Base-by-base conservation (phyloP, 2,113 vertebrate species). In the Blennius ocellaris region DNA sequence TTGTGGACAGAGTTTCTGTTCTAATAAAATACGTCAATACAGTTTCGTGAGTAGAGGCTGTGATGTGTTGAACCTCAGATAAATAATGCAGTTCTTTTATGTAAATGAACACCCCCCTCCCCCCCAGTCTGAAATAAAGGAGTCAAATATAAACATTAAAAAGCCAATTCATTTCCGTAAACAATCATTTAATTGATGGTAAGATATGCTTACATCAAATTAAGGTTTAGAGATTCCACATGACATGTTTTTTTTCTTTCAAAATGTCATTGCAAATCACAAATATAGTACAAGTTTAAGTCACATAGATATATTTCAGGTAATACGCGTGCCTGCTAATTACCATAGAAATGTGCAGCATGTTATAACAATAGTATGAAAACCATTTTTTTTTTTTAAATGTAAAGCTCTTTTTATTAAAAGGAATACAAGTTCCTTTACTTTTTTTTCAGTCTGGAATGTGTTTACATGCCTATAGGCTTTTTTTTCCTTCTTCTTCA, bases 21-120 rank as follows among this genome's bases (percentile, higher is more conserved):
- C 5, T 38, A 12, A 64, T 69, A 0, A 43, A 45, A 41, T 51
- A 14, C 4, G 36, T 11, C 17, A 9, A 36, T 3, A 1, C 8
- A 6, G 41, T 52, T 54, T 63, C 11, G 47, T 60, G 5, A 44
- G 45, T 17, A 58, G 43, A 40, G 6, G 11, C n/a, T 73, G 43
- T 73, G 64, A 58, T 83, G 65, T 81, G 64, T 8, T 74, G 40
- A 75, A 75, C 49, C 8, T 48, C 21, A 44, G 87, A 83, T 86
- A 83, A 85, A 83, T 11, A 41, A 30, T 12, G 21, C 21, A 30
- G 21, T 30, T 30, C 21, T 30, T 30, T 30, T 30, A 30, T 30
- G 16, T 45, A 7, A 16, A 52, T 11, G 55, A 14, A 7, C 11
- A 12, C 5, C 41, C 41, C 0, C 5, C 3, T 7, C 39, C 6